Conservation (phyloP, 2,888 invertebrate genomes). For the Alloscopus bannaensis region DNA sequence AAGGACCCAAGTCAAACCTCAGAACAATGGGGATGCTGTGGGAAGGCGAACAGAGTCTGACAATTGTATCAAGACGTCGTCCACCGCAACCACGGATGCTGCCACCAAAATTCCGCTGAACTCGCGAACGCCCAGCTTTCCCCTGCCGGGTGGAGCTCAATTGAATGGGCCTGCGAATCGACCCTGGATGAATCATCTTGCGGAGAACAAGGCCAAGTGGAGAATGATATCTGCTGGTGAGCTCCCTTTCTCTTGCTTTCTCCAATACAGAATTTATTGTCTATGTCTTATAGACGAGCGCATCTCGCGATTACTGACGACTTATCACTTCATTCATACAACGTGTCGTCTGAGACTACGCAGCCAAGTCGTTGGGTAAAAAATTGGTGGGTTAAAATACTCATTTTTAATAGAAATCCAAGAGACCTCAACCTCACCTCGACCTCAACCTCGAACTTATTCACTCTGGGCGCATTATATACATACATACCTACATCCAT, state of each 20-base stretch:
- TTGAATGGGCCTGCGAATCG: constrained; percentile 69
- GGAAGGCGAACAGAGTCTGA: constrained; percentile 72
- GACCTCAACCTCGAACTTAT: background rate
- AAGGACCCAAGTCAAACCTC: constrained; percentile 62
- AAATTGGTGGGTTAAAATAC: background rate
- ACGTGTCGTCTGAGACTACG: background rate
- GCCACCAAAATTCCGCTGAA: constrained; percentile 60
- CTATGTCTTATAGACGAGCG: too few relatives aligned
- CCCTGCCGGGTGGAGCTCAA: constrained; percentile 65
- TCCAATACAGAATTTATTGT: background rate
- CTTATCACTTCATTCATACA: constrained; percentile 4
- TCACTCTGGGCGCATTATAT: background rate
- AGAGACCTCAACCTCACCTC: background rate
- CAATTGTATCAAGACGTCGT: constrained; percentile 68
- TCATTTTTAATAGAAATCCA: background rate
- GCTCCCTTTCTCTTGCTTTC: constrained; percentile 13
- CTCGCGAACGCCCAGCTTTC: constrained; percentile 72
- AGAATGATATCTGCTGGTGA: constrained; percentile 73
- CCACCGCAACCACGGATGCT: constrained; percentile 24
- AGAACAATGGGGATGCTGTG: constrained; percentile 34
- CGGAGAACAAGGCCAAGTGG: constrained; percentile 73
- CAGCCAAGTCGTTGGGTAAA: background rate
- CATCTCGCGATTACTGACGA: too few relatives aligned
- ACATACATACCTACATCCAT: background rate
- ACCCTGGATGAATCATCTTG: constrained; percentile 73